Evolutionary conservation across 2,888 invertebrate genomes (phyloP), one percentile per base, ranked within the genome.

Genomic region (Drosophila formosana): DNA sequence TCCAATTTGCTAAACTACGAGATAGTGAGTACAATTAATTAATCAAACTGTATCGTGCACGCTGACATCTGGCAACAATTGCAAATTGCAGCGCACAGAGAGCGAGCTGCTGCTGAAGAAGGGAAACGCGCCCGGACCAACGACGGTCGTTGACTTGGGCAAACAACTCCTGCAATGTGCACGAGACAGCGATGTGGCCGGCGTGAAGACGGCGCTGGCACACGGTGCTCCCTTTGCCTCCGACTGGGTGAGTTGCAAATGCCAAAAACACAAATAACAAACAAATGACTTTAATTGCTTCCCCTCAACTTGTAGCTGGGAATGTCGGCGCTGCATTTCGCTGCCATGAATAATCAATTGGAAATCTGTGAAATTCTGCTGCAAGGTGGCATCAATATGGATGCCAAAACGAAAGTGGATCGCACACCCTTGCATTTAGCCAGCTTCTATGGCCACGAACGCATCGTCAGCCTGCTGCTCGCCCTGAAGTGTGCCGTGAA

Each of bases 391-490:
- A 96, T 97, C 78, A 96, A 96, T 58, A 95, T 96, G 80, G 98
- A 98, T 93, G 96, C 97, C 1, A 94, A 97, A 88, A 98, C 97
- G 30, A 98, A 98, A 94, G 97, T 97, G 2, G 98, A 98, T 91
- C 94, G 97, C 87, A 98, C 98, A 23, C 97, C 98, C 32, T 93
- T 98, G 77, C 98, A 98, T 93, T 94, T 97, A 91, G 98, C 98
- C 37, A 96, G 96, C 3, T 95, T 95, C 90, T 96, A 96, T 86
- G 98, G 98, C 0, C 96, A 98, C 92, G 93, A 94, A 62, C 93
- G 94, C 69, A 96, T 97, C 81, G 96, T 96, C 8, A 94, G 95
- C 81, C 92, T 96, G 39, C 92, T 97, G 32, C 90, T 97, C 8
- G 93, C 93, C 55, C 94, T 95, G 88, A 95, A 95, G 39, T 95